Evolutionary conservation across 2,797 vertebrate species (phyloP), one percentile per base, ranked within the genome.

Genomic region (Craterocephalus amniculus): DNA sequence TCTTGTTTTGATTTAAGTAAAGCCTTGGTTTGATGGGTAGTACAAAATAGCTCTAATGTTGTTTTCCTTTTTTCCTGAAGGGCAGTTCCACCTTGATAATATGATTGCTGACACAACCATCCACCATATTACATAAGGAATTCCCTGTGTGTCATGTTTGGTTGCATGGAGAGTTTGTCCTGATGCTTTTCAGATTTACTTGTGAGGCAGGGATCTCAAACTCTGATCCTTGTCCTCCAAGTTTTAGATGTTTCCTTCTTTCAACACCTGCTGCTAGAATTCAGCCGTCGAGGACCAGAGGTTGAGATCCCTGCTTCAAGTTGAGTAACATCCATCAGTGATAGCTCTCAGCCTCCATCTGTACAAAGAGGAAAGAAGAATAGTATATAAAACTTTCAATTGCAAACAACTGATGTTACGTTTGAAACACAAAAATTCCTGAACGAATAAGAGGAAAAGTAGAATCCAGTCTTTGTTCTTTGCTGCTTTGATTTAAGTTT

Each of bases 1-100:
- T 16, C 63, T 36, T 77, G 81, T 70, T 83, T 79, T 69, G 58
- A 67, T 83, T 55, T 31, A 67, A 51, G 55, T 56, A 38, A 58
- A 55, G 58, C 59, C 31, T 20, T 36, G 64, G 62, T 70, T 57
- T 54, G 68, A 34, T 56, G 58, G 70, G 65, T 78, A n/a, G 16
- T 38, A 73, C 57, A 58, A 24, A 52, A 67, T 34, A 52, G 38
- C 35, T 70, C 61, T 35, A 65, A 34, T 34, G 56, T 51, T 14
- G 31, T 22, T 29, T n/a, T n/a, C n/a, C 2, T 29, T 16, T 18
- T 29, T 18, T 27, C 13, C 5, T 18, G 13, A 13, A 52, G 26
- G 5, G 13, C 26, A 52, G 27, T 54, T 18, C 14, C 14, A 54
- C 26, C 24, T 29, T 2, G 0, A 31, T 10, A 54, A 18, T 2